Base-by-base conservation (phyloP, 2,797 vertebrate species). In the Eospalax fontanierii region DNA sequence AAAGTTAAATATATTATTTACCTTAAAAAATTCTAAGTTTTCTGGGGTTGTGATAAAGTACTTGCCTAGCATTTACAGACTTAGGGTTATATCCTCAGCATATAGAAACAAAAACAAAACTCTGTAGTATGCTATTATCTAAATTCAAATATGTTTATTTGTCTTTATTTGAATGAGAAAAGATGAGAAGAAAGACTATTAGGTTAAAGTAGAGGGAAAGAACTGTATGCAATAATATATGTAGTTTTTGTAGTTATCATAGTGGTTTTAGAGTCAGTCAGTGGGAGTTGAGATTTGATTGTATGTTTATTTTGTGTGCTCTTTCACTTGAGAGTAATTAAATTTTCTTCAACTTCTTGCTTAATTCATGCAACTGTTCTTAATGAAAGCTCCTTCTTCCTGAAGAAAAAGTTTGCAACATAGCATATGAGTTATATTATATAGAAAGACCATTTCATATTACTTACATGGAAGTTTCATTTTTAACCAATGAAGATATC, bases 401-500 rank as follows among this genome's bases (percentile, higher is more conserved):
- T 91, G 40, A 87, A 94, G 59, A 95, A 54, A 10, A 95, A 75
- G 80, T 38, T 11, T 91, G 14, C 3, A 0, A 18, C 93, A 18
- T 59, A 71, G 75, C 73, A 7, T 22, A 19, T 1, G 96, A 92
- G 30, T 95, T 57, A 28, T 8, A 0, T 93, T 43, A 57, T 95
- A n/a, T n/a, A 93, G 68, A 63, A 81, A 96, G 81, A 19, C 22
- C 26, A 91, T 97, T 94, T 94, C 74, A 19, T 66, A 65, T 90
- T 97, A 80, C n/a, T 98, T 71, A 87, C 90, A 26, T 50, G n/a
- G 54, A 65, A 57, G 96, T 96, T 93, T 96, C 94, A 63, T 95
- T 98, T 98, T 98, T 96, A 98, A 98, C 98, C 97, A 95, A 70
- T 84, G 65, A 93, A 96, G 96, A 16, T 97, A 92, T 94, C 95